These are phyloP conservation scores for Steinernema carpocapsae DNA, from an alignment of 2,888 invertebrate species.

Conservation along the genomic window DNA sequence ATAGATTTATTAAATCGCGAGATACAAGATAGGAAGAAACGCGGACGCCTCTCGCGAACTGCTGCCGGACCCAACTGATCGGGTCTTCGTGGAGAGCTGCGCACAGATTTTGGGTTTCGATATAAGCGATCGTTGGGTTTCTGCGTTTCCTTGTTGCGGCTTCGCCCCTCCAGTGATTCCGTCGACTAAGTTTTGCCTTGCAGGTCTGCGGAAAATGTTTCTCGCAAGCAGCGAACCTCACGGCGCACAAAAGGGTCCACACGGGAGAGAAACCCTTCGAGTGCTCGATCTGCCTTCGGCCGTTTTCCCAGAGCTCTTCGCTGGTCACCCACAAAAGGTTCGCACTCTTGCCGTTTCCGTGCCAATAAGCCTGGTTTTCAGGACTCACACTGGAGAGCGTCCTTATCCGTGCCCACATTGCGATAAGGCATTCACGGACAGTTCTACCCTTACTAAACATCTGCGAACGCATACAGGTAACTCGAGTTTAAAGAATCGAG, in stretches of 20 bases:
- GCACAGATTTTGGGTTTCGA: conserved; percentile 21
- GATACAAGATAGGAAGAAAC: conserved; percentile 38
- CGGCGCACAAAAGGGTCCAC: conserved; percentile 93
- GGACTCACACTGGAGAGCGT: conserved; percentile 93
- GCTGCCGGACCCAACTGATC: conserved; percentile 15
- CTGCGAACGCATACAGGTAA: conserved; percentile 85
- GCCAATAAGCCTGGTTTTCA: conserved; percentile 46
- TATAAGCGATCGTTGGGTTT: conserved; percentile 14
- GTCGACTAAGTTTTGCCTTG: conserved; percentile 23
- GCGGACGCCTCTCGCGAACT: background rate
- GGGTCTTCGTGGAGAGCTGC: background rate
- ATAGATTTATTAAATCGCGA: too few relatives aligned
- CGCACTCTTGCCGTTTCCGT: background rate
- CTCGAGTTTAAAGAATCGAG: background rate
- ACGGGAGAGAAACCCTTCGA: conserved; percentile 91
- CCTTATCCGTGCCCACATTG: conserved; percentile 94
- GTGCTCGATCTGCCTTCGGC: conserved; percentile 93
- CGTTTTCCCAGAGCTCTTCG: conserved; percentile 90
- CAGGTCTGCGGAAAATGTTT: conserved; percentile 78
- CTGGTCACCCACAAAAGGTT: conserved; percentile 96
- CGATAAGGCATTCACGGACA: conserved; percentile 97
- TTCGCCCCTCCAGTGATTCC: background rate
- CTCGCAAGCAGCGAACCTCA: conserved; percentile 91
- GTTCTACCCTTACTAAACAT: conserved; percentile 96
- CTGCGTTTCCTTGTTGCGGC: background rate